These are phyloP conservation scores for Lophotriccus pileatus DNA, from an alignment of 2,797 vertebrate genomes.

Conservation along the genomic window DNA sequence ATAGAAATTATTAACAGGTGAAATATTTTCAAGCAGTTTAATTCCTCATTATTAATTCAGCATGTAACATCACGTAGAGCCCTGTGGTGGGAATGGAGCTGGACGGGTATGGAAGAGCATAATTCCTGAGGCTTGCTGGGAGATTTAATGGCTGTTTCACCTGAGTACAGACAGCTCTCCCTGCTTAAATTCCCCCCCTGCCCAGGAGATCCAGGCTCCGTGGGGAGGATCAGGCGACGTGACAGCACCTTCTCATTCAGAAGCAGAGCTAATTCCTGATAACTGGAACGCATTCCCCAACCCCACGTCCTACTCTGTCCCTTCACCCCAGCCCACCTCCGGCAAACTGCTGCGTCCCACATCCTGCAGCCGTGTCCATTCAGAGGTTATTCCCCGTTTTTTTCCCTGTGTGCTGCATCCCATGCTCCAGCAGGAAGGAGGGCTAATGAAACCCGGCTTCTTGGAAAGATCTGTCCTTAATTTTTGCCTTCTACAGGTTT, in stretches of 20 bases:
- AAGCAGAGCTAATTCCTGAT: not conserved
- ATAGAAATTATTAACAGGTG: conserved; percentile 14
- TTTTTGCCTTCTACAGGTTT: not conserved
- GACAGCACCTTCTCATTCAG: not conserved
- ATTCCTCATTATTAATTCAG: conserved; percentile 33
- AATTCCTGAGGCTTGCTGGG: not conserved
- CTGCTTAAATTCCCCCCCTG: not conserved
- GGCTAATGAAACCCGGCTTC: not conserved
- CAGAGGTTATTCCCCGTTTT: not conserved
- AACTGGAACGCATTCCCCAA: not conserved
- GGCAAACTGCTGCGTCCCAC: not conserved
- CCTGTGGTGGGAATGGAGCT: not conserved
- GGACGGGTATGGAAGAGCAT: not conserved
- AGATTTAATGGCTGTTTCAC: not conserved
- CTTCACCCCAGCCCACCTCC: not conserved
- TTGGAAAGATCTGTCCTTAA: not conserved
- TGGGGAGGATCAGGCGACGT: not conserved
- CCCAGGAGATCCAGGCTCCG: rapidly evolving
- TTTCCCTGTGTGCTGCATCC: not conserved
- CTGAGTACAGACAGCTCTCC: not conserved
- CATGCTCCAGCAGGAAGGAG: not conserved
- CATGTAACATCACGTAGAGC: not conserved
- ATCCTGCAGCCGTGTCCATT: rapidly evolving
- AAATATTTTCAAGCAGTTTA: not conserved
- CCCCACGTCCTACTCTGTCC: not conserved